phyloP scores from a whole-genome alignment of 2,113 vertebrate genomes.

The Percopsis transmontana region DNA sequence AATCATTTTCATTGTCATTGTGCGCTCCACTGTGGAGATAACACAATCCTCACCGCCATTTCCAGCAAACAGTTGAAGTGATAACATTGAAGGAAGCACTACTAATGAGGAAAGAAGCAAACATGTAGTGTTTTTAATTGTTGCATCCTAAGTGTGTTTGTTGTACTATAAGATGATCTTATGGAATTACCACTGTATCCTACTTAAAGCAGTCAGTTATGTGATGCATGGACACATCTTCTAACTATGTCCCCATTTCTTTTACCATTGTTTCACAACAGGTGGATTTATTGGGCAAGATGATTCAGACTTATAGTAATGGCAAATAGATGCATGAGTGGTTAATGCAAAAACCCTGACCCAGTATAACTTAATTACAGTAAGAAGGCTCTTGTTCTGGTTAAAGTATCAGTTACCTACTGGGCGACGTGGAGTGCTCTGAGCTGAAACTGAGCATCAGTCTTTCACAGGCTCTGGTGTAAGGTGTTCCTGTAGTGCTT shows the following conservation, averaged over 20 bases:
- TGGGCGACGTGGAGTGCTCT: too few species aligned
- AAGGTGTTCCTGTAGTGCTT: too few species aligned
- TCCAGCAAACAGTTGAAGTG: slow-evolving; percentile 18
- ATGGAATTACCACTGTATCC: slow-evolving; percentile 1
- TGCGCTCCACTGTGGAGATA: slow-evolving; percentile 15
- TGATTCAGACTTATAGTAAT: neutral
- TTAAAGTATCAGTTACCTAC: neutral
- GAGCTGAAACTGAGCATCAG: too few species aligned
- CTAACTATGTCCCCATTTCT: slow-evolving; percentile 9
- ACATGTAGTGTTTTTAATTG: slow-evolving; percentile 8
- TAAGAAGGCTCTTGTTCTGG: too few species aligned
- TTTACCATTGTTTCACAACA: neutral
- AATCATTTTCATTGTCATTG: slow-evolving; percentile 22
- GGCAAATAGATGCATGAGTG: neutral
- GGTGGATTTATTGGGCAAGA: neutral
- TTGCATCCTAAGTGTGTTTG: slow-evolving; percentile 23
- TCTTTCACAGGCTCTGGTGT: too few species aligned
- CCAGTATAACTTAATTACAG: neutral
- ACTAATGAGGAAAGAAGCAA: neutral
- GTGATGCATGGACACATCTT: slow-evolving; percentile 17
- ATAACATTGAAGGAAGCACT: slow-evolving; percentile 16
- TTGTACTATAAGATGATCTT: slow-evolving; percentile 17
- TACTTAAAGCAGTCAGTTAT: slow-evolving; percentile 4
- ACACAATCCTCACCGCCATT: neutral
- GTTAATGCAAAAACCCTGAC: neutral